Evolutionary conservation across 2,888 invertebrate species (phyloP).

Genomic region (Pterostichus madidus): DNA sequence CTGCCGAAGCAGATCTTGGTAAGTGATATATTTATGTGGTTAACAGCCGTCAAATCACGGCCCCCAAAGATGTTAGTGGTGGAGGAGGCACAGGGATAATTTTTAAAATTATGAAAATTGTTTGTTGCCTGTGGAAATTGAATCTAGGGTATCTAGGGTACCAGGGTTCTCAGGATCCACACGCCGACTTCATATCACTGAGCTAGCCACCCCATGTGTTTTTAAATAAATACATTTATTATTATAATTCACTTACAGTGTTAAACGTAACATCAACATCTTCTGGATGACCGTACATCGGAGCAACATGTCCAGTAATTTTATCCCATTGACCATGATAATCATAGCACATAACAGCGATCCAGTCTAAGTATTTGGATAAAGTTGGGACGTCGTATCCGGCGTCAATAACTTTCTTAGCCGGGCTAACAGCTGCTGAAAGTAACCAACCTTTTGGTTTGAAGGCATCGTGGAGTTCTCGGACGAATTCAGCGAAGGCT

Average conservation of each 20-base stretch:
- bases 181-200: too few species aligned
- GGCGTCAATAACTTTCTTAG: slow-evolving; percentile 89
- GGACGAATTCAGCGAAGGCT: slow-evolving; percentile 87
- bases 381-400: slow-evolving; percentile 90
- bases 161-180: too few species aligned
- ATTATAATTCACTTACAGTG: slow-evolving; percentile 84
- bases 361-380: slow-evolving; percentile 91
- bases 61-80: too few species aligned
- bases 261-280: slow-evolving; percentile 89
- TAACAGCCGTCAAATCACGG: too few species aligned
- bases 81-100: too few species aligned
- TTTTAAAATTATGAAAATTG: too few species aligned
- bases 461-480: slow-evolving; percentile 86
- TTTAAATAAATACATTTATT: too few species aligned
- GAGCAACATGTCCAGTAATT: slow-evolving; percentile 93
- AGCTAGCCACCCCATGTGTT: too few species aligned
- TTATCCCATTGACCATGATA: slow-evolving; percentile 96
- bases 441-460: slow-evolving; percentile 85
- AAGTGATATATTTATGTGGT: too few species aligned
- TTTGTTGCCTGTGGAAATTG: too few species aligned
- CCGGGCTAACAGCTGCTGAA: slow-evolving; percentile 92
- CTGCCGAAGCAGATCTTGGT: too few species aligned
- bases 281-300: slow-evolving; percentile 88
- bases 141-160: too few species aligned
- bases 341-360: slow-evolving; percentile 94